Conservation (phyloP, 2,888 invertebrate genomes). For the Tyria jacobaeae region DNA sequence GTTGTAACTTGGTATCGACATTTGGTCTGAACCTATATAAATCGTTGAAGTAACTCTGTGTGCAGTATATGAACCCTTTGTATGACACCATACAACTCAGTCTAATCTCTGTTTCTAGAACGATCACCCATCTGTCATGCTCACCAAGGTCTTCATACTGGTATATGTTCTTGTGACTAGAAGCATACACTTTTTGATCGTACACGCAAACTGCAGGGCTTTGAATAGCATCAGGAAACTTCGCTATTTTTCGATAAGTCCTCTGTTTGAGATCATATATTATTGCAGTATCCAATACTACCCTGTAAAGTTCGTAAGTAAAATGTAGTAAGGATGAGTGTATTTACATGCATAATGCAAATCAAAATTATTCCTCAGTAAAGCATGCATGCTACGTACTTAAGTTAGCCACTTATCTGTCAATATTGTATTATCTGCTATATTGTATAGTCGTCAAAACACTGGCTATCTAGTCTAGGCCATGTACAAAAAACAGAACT, state of each 20-base stretch:
- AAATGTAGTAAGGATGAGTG: too few species aligned
- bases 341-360: too few species aligned
- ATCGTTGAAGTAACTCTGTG: conserved; percentile 69
- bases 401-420: too few species aligned
- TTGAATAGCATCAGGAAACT: conserved; percentile 73
- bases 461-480: too few species aligned
- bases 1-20: conserved; percentile 55
- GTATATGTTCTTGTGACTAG: conserved; percentile 69
- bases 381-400: too few species aligned
- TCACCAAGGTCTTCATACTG: conserved; percentile 61
- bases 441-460: too few species aligned
- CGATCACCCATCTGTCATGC: conserved; percentile 59
- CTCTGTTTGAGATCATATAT: conserved; percentile 70
- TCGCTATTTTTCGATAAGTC: conserved; percentile 63
- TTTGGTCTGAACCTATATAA: conserved; percentile 71
- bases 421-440: too few species aligned
- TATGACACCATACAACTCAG: conserved; percentile 66
- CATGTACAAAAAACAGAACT: too few species aligned
- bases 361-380: too few species aligned
- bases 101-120: conserved; percentile 60
- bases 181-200: conserved; percentile 63
- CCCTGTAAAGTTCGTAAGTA: conserved; percentile 60
- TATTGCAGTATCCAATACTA: conserved; percentile 66
- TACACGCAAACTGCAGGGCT: conserved; percentile 72
- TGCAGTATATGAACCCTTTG: conserved; percentile 70